Conservation (phyloP, 2,797 vertebrate species). For the Arctocebus calabarensis region DNA sequence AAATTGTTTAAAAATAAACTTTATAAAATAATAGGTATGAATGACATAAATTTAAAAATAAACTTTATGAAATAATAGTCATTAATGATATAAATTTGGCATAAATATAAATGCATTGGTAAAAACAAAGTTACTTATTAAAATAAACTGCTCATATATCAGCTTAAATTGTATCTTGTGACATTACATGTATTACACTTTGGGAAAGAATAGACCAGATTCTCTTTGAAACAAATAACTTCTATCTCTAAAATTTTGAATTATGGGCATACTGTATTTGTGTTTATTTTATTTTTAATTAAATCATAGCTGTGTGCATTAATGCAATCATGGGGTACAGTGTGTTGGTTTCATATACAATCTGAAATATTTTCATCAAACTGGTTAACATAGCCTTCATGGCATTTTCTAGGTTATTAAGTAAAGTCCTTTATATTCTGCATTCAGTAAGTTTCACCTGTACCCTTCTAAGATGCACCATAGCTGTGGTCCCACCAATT, state of each 20-base stretch:
- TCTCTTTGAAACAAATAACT: neutral
- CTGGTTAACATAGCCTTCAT: no score
- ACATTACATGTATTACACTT: neutral
- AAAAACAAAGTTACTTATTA: slow-evolving; percentile 13
- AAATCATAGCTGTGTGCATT: no score
- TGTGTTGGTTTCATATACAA: no score
- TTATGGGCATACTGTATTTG: neutral
- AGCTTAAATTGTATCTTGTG: neutral
- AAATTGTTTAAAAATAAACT: neutral
- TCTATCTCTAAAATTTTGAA: neutral
- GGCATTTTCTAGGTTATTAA: no score
- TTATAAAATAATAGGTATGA: neutral
- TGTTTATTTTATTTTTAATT: neutral
- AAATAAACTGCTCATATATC: neutral
- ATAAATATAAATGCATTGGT: neutral
- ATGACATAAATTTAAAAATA: neutral
- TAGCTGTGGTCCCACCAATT: no score
- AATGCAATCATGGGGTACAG: no score
- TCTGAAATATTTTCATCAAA: no score
- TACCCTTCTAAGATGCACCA: no score
- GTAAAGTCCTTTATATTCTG: no score
- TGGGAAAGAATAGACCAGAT: neutral
- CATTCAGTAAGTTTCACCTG: no score
- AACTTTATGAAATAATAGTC: neutral
- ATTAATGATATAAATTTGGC: neutral